Conservation (phyloP, 2,797 vertebrate species). For the Anabas testudineus region DNA sequence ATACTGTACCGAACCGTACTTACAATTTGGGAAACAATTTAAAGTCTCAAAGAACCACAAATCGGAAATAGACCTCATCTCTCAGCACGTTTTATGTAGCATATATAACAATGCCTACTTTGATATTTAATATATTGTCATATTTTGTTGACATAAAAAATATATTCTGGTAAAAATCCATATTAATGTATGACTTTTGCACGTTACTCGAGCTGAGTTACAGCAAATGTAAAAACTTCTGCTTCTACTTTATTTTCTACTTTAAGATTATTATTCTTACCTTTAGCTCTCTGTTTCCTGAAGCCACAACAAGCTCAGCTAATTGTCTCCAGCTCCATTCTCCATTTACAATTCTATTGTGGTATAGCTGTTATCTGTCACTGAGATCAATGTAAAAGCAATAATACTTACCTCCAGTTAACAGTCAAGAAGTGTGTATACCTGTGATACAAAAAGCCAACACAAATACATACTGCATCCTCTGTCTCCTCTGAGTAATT, state of each 20-base stretch:
- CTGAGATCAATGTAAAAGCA: slow-evolving; percentile 65
- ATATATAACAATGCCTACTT: not conserved
- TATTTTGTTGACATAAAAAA: not conserved
- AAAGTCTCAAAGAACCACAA: not conserved
- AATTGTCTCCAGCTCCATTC: slow-evolving; percentile 41
- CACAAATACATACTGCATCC: slow-evolving; percentile 45
- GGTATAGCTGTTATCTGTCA: slow-evolving; percentile 56
- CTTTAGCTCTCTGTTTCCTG: not conserved
- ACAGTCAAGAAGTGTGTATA: slow-evolving; percentile 38
- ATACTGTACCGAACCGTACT: no score
- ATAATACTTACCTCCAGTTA: slow-evolving; percentile 52
- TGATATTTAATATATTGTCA: not conserved
- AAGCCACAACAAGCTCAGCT: slow-evolving; percentile 31
- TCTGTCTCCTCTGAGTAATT: slow-evolving; percentile 52
- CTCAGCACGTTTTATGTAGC: not conserved
- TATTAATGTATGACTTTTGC: not conserved
- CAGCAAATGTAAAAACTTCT: not conserved
- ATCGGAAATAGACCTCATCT: not conserved
- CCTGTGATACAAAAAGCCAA: slow-evolving; percentile 39
- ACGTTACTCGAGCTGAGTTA: no score
- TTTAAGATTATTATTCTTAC: not conserved
- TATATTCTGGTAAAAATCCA: not conserved
- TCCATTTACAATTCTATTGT: slow-evolving; percentile 44
- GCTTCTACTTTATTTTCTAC: not conserved
- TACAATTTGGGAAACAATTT: no score